Percentiles rank a stretch among this genome's conserved stretches.
Evolutionary conservation across 2,888 invertebrate species (phyloP).

Genomic region (Diadegma fenestrale): DNA sequence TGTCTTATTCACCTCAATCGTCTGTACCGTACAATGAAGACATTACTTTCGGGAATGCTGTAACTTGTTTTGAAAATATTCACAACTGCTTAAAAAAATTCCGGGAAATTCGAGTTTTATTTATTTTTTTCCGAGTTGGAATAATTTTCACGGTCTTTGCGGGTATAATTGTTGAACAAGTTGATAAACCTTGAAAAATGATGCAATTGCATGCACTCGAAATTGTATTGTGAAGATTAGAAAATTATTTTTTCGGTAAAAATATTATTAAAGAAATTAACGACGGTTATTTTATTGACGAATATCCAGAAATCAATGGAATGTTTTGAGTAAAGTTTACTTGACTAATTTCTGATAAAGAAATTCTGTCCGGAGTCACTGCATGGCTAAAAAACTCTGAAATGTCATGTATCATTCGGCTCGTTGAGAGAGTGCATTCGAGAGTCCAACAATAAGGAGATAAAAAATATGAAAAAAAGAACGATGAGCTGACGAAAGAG

Average conservation of each 20-base stretch:
- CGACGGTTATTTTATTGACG: background rate
- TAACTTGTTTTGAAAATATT: background rate
- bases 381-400: background rate
- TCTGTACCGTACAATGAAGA: background rate
- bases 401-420: slow-evolving; percentile 3
- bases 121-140: background rate
- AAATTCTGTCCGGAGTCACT: background rate
- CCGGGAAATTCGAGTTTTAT: background rate
- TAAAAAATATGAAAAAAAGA: background rate
- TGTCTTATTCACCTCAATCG: background rate
- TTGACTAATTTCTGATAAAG: background rate
- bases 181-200: background rate
- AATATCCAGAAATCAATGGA: background rate
- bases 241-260: background rate
- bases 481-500: background rate
- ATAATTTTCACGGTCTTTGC: background rate
- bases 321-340: background rate
- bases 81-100: background rate
- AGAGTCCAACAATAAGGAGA: slow-evolving; percentile 19
- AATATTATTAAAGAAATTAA: background rate
- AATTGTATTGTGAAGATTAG: background rate
- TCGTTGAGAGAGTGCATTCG: slow-evolving; percentile 27
- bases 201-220: background rate
- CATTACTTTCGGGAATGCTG: background rate
- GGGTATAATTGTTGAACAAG: background rate